Evolutionary conservation across 2,113 vertebrate genomes (phyloP), one percentile per base, ranked within the genome.

Genomic region (Pimephales promelas): DNA sequence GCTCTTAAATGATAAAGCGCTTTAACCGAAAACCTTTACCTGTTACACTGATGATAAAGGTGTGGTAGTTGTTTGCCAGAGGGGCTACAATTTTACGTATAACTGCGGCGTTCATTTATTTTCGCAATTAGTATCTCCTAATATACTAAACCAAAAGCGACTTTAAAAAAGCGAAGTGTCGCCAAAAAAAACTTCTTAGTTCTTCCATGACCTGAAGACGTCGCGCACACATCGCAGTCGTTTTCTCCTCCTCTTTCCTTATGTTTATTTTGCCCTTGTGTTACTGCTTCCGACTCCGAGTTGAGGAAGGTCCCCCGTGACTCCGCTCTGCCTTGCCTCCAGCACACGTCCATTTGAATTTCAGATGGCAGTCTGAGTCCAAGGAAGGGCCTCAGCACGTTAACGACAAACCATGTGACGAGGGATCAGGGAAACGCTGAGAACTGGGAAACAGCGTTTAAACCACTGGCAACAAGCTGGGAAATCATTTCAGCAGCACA

Each of bases 261-360:
- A 62, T 73, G 81, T 81, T 72, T 81, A 61, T 49, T 82, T 75
- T 75, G 56, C 40, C 31, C 73, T 11, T 18, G 77, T 24, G 56
- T 75, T 70, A 14, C 28, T 87, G 79, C 86, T 73, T 86, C 71
- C 74, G 78, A 81, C 70, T 86, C 71, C 72, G 80, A 81, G 87
- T 45, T 76, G 36, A 34, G 82, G 85, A 81, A 82, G 70, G 83
- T 83, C 88, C 92, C 90, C 87, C 84, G 89, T 87, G 92, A 89
- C 90, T 90, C 81, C 87, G 26, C 84, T 71, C 92, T 93, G 90
- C 92, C 95, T 95, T 96, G 88, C 92, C 93, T 93, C 81, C 84
- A 86, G n/a, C 64, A 84, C 88, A 88, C 79, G 88, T 88, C 86
- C 88, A 91, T 94, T 91, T 92, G 91, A 91, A 92, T 93, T 92